Evolutionary conservation across 2,113 vertebrate genomes (phyloP).

Genomic region (Helogale parvula): DNA sequence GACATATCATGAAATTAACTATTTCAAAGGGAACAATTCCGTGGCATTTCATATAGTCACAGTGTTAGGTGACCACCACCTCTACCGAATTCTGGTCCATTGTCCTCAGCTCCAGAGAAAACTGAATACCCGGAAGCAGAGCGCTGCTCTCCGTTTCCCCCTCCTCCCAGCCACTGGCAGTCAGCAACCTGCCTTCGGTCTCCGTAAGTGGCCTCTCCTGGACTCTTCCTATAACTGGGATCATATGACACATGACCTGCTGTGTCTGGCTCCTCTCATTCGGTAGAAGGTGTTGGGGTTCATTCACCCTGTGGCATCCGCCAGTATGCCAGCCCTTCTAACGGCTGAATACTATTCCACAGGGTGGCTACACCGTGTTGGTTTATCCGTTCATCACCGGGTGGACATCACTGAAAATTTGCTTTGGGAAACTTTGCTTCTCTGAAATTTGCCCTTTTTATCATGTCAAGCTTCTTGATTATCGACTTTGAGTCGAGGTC

Average conservation of each 20-base stretch:
- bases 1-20: not conserved
- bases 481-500: not conserved
- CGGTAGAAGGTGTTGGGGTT: not conserved
- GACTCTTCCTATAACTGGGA: not conserved
- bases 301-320: rapidly evolving
- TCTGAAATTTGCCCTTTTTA: not conserved
- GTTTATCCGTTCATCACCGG: not conserved
- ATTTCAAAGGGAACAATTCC: not conserved
- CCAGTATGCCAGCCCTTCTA: not conserved
- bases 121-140: not conserved
- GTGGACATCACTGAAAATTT: not conserved
- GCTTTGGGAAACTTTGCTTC: not conserved
- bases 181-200: no score
- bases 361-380: not conserved
- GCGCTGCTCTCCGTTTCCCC: rapidly evolving
- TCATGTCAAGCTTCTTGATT: not conserved
- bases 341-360: not conserved
- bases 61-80: rapidly evolving
- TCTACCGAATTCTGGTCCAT: not conserved
- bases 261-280: not conserved
- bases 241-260: rapidly evolving
- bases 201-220: not conserved
- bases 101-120: not conserved
- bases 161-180: no score
- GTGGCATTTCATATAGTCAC: not conserved